phyloP scores from a whole-genome alignment of 2,113 vertebrate genomes.

The Oenanthe melanoleuca region DNA sequence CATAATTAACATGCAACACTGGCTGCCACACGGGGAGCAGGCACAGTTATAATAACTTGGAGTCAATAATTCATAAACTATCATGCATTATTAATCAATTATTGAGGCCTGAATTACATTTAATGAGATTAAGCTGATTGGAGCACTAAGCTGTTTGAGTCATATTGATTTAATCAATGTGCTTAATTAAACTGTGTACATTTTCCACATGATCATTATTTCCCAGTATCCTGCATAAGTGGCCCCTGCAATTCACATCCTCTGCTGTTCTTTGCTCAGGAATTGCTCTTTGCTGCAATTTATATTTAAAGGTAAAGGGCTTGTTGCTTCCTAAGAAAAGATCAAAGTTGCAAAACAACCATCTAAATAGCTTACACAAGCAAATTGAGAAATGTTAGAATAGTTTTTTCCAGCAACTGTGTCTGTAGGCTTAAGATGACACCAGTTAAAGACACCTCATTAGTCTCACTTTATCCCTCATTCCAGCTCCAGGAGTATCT shows the following conservation, averaged over 20 bases:
- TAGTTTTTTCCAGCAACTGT: neutral
- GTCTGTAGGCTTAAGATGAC: neutral
- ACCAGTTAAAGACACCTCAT: neutral
- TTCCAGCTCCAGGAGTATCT: neutral
- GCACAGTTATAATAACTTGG: slow-evolving; percentile 74
- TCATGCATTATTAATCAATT: slow-evolving; percentile 86
- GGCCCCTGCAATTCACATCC: slow-evolving; percentile 42
- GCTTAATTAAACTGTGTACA: slow-evolving; percentile 82
- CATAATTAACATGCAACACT: slow-evolving; percentile 74
- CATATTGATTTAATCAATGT: slow-evolving; percentile 81
- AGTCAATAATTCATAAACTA: slow-evolving; percentile 84
- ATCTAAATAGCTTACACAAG: neutral
- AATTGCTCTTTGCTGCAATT: slow-evolving; percentile 42
- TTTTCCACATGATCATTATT: slow-evolving; percentile 76
- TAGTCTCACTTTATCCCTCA: neutral
- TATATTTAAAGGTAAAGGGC: slow-evolving; percentile 46
- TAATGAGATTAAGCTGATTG: slow-evolving; percentile 83
- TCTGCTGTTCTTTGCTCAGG: slow-evolving; percentile 37
- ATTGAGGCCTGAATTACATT: slow-evolving; percentile 77
- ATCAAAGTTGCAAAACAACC: neutral
- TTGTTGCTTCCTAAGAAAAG: slow-evolving; percentile 14
- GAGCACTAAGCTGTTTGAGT: slow-evolving; percentile 76
- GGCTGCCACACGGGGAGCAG: slow-evolving; percentile 52
- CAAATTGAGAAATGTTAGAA: neutral
- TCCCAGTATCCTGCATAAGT: slow-evolving; percentile 62